phyloP scores from a whole-genome alignment of 2,113 vertebrate species.

The Leptocoma aspasia region DNA sequence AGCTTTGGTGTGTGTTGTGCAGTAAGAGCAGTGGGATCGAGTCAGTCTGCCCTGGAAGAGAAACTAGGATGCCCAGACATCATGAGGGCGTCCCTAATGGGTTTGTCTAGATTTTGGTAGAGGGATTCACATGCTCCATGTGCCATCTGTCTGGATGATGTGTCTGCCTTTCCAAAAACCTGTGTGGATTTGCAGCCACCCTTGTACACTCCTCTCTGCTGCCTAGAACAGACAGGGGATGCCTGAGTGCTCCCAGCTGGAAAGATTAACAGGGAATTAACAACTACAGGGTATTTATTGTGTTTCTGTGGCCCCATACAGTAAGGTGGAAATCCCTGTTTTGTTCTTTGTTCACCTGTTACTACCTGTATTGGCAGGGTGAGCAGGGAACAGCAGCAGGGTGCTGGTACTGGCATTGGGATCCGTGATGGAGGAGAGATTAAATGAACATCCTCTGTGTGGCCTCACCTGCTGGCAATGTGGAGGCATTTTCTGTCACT shows the following conservation, averaged over 20 bases:
- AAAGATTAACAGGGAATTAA: not conserved
- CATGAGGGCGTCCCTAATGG: accelerated
- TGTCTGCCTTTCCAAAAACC: not conserved
- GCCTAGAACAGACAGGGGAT: not conserved
- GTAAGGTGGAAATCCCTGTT: not conserved
- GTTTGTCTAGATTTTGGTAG: accelerated
- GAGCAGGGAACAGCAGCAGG: not conserved
- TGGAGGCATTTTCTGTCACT: not conserved
- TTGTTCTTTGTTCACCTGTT: not conserved
- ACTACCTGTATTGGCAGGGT: too few relatives aligned
- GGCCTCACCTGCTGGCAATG: not conserved
- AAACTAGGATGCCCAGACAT: not conserved
- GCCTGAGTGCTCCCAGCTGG: not conserved
- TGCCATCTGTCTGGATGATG: accelerated
- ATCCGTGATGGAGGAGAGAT: accelerated
- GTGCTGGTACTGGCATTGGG: not conserved
- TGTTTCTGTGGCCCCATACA: not conserved
- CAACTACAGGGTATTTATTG: not conserved
- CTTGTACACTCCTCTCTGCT: not conserved
- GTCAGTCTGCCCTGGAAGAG: not conserved
- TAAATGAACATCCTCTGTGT: accelerated
- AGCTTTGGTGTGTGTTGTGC: not conserved
- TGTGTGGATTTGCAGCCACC: not conserved
- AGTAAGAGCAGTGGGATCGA: accelerated
- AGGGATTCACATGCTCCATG: accelerated